These are phyloP conservation scores for Thysanoteuthis rhombus DNA, from an alignment of 2,888 invertebrate species.

Conservation along the genomic window DNA sequence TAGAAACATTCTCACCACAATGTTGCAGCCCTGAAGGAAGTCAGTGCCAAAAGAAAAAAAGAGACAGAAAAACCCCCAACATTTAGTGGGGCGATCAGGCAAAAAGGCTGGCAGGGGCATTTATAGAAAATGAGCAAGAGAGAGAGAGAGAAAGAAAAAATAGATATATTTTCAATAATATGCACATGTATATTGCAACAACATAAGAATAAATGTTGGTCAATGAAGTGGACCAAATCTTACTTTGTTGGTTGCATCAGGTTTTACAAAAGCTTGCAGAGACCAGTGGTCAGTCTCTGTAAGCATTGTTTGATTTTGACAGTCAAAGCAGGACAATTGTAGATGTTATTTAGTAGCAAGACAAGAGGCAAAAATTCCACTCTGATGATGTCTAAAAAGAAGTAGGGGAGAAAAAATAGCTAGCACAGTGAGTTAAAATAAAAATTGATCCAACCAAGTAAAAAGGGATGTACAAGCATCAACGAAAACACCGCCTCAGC, in stretches of 20 bases:
- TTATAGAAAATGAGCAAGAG: background rate
- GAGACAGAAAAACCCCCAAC: background rate
- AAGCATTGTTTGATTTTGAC: background rate
- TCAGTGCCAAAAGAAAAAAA: background rate
- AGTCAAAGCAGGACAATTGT: background rate
- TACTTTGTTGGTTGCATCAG: background rate
- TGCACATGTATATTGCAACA: background rate
- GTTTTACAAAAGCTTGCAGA: background rate
- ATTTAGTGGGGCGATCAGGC: background rate
- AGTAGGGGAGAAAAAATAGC: background rate
- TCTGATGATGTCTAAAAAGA: background rate
- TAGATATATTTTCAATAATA: constrained; percentile 12
- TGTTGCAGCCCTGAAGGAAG: background rate
- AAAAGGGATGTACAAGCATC: background rate
- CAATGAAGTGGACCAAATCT: background rate
- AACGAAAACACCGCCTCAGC: background rate
- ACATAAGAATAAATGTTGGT: background rate
- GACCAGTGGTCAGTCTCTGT: background rate
- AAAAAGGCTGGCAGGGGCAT: too few species aligned
- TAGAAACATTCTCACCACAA: background rate
- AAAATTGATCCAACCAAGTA: background rate
- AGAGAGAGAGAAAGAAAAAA: background rate
- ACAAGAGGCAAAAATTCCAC: background rate
- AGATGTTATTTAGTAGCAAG: background rate
- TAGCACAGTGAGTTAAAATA: background rate